Evolutionary conservation across 2,797 vertebrate genomes (phyloP).

Genomic region (Botia kubotai): DNA sequence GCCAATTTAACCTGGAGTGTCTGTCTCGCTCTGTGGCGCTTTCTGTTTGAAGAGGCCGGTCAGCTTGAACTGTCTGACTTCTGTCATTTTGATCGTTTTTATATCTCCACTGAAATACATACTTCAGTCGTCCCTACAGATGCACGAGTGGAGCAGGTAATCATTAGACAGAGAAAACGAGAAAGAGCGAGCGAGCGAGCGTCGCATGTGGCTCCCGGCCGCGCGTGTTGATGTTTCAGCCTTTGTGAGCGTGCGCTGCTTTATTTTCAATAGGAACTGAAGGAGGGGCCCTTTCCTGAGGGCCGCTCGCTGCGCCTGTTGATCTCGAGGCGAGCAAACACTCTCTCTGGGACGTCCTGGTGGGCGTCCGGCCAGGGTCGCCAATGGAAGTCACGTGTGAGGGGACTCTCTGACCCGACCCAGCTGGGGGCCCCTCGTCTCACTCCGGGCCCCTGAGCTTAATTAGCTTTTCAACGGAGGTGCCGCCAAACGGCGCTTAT

Average conservation of each 20-base stretch:
- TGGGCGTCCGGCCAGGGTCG: constrained; percentile 75
- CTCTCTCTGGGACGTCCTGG: constrained; percentile 82
- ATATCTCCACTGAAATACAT: constrained; percentile 97
- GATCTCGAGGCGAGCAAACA: constrained; percentile 80
- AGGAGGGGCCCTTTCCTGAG: constrained; percentile 57
- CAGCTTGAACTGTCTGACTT: constrained; percentile 98
- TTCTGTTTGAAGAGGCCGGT: constrained; percentile 97
- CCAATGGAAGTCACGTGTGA: constrained; percentile 79
- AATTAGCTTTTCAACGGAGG: constrained; percentile 55
- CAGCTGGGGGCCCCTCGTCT: constrained; percentile 38
- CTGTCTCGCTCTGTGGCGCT: constrained; percentile 83
- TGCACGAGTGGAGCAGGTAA: constrained; percentile 82
- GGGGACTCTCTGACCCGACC: constrained; percentile 26
- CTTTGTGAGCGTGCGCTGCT: constrained; percentile 66
- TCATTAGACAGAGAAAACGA: constrained; percentile 90
- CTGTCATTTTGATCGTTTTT: constrained; percentile 96
- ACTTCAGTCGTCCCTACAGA: constrained; percentile 92
- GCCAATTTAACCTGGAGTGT: constrained; percentile 99
- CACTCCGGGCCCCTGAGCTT: constrained; percentile 44
- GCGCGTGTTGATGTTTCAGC: constrained; percentile 72
- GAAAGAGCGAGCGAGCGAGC: constrained; percentile 39
- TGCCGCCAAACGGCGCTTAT: constrained; percentile 43
- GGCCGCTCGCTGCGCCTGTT: constrained; percentile 75
- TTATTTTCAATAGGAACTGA: constrained; percentile 79
- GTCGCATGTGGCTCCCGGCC: constrained; percentile 63